Evolutionary conservation across 2,113 vertebrate species (phyloP).

Genomic region (Callocephalon fimbriatum): DNA sequence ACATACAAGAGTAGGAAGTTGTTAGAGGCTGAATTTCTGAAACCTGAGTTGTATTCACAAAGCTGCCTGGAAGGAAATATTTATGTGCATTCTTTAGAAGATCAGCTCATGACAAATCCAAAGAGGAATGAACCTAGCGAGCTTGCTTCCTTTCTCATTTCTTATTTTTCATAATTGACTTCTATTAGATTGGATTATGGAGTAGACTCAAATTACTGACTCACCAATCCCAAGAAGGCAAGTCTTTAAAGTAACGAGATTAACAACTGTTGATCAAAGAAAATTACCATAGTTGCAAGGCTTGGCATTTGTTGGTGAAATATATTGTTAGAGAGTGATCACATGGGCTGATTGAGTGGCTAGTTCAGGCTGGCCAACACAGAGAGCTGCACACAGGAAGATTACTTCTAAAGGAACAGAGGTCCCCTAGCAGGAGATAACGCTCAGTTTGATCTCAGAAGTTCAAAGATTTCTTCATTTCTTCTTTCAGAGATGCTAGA

Average conservation of each 20-base stretch:
- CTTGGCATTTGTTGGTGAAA: not conserved
- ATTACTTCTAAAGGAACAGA: not conserved
- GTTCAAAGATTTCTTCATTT: not conserved
- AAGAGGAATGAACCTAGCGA: constrained; percentile 42
- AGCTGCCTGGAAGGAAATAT: not conserved
- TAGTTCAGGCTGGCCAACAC: not conserved
- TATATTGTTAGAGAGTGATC: not conserved
- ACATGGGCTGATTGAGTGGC: not conserved
- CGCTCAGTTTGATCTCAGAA: not conserved
- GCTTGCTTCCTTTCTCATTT: constrained; percentile 55
- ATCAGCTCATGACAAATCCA: constrained; percentile 47
- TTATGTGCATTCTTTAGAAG: constrained; percentile 24
- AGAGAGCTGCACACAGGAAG: not conserved
- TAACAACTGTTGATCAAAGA: constrained; percentile 52
- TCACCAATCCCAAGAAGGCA: constrained; percentile 49
- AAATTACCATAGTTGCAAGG: constrained; percentile 13
- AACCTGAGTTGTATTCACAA: not conserved
- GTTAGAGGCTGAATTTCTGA: not conserved
- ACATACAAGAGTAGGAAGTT: not conserved
- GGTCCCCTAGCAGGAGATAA: not conserved
- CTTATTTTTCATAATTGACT: constrained; percentile 59
- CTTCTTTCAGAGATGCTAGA: not conserved
- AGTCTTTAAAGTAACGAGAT: constrained; percentile 58
- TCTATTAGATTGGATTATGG: constrained; percentile 58
- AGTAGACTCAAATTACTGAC: constrained; percentile 44